phyloP scores from a whole-genome alignment of 2,113 vertebrate genomes.

The Hemichromis elongatus region DNA sequence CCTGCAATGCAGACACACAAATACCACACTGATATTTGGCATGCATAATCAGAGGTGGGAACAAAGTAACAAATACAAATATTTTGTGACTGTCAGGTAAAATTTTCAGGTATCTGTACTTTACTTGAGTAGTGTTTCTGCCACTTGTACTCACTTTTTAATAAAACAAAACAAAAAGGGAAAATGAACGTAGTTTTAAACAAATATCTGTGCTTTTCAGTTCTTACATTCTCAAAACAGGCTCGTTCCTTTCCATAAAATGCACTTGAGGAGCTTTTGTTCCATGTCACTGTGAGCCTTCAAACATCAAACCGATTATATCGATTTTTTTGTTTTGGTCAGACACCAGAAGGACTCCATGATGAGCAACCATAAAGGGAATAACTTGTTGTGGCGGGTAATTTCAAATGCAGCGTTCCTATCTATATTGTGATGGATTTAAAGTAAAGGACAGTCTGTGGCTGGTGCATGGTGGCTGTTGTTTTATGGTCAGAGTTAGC shows the following conservation, averaged over 20 bases:
- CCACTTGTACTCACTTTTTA: neutral
- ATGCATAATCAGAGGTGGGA: neutral
- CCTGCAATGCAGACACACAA: slow-evolving; percentile 68
- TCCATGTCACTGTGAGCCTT: too few relatives aligned
- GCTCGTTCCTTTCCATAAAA: too few relatives aligned
- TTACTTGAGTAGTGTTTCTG: neutral
- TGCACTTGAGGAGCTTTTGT: too few relatives aligned
- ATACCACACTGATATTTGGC: neutral
- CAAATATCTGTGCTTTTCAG: neutral
- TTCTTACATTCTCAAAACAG: too few relatives aligned
- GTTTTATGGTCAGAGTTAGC: neutral
- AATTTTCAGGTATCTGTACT: neutral
- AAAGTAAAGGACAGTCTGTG: neutral
- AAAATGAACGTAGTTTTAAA: neutral
- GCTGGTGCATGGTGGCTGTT: neutral
- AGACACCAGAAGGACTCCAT: too few relatives aligned
- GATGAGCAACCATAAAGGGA: too few relatives aligned
- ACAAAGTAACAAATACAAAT: rapidly evolving
- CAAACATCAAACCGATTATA: too few relatives aligned
- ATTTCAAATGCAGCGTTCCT: too few relatives aligned
- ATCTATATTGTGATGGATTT: neutral
- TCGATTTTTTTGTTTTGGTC: too few relatives aligned
- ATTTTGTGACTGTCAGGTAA: neutral
- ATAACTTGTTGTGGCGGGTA: too few relatives aligned
- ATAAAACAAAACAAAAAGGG: neutral